Base-by-base conservation (phyloP, 2,113 vertebrate genomes). In the Sialia sialis region DNA sequence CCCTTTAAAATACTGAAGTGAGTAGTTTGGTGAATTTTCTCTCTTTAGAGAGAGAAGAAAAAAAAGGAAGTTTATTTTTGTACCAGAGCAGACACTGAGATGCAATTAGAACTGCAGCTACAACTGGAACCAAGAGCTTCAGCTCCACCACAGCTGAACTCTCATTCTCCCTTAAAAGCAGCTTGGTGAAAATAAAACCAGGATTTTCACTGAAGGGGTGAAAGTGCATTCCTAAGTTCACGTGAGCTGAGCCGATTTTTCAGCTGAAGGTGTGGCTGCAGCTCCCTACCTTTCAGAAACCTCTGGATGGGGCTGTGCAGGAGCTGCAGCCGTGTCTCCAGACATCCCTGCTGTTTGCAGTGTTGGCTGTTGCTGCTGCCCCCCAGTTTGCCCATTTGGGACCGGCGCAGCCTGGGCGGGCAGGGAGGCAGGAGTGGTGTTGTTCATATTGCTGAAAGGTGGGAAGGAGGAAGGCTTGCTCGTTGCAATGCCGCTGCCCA, bases 281-380 rank as follows among this genome's bases (percentile, higher is more conserved):
- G 54, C 2, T 11, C 25, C 21, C 76, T 98, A 99, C 99, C 99
- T 99, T 98, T 99, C 99, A 60, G 98, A 98, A 89, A 99, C 98
- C 95, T 99, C 99, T 15, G 98, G 94, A 90, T 98, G 98, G 58
- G 97, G 98, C 95, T 98, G 99, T 78, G 98, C 81, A 74, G 98
- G 98, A 20, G 95, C 97, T 75, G 97, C 97, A 91, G 98, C 48
- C 4, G 97, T 84, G 44, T 99, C 99, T 96, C 98, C 98, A 72
- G 98, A 94, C 96, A 98, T 94, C 67, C 96, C 97, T 49, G 98
- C 90, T 51, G 98, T 94, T 93, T 98, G 99, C 88, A 98, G 94
- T 34, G 95, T 41, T 55, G 97, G 94, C 93, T 96, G 94, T 82
- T 95, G 95, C 97, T 96, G 98, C 90, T 99, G 99, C 87, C 98